A percentile compares a stretch with the other conserved stretches of the same genome.
phyloP scores from a whole-genome alignment of 1,140 invertebrate species.

The Tenebrio molitor region DNA sequence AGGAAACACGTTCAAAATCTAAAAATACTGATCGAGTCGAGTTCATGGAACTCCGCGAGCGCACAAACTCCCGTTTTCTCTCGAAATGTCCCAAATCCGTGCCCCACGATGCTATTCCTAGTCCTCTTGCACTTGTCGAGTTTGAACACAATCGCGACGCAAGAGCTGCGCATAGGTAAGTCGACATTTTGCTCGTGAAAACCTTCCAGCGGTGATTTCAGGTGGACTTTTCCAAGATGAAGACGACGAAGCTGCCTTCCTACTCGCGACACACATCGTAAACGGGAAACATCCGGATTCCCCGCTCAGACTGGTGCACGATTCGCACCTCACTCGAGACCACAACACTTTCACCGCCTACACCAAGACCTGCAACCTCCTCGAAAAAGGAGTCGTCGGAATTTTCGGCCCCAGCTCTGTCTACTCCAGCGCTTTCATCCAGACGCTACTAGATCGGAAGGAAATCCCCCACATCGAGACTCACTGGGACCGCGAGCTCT shows the following conservation, averaged over 20 bases:
- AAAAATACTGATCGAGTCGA: constrained; percentile 12
- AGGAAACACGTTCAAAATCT: neutral
- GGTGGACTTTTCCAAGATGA: constrained; percentile 66
- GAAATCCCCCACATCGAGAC: constrained; percentile 90
- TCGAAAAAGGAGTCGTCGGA: constrained; percentile 76
- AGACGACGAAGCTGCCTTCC: constrained; percentile 65
- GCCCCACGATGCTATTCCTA: constrained; percentile 6
- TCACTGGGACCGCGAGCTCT: constrained; percentile 75
- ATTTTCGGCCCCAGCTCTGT: constrained; percentile 86
- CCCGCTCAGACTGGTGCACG: constrained; percentile 61
- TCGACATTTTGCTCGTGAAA: neutral
- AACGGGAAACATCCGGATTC: constrained; percentile 62
- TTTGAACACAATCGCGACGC: neutral
- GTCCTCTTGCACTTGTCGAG: neutral
- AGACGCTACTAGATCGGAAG: constrained; percentile 88
- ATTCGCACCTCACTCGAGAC: constrained; percentile 61
- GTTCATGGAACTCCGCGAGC: constrained; percentile 18
- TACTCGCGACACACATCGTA: constrained; percentile 64
- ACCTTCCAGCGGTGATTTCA: constrained; percentile 46
- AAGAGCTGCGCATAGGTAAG: constrained; percentile 18
- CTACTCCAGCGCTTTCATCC: constrained; percentile 78
- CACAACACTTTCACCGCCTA: constrained; percentile 66
- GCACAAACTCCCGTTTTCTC: neutral
- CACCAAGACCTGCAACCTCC: constrained; percentile 66
- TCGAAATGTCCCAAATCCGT: neutral